These are phyloP conservation scores for Hemicentrotus pulcherrimus DNA, from an alignment of 35 echinoderm and acorn worm genomes.

Conservation along the genomic window DNA sequence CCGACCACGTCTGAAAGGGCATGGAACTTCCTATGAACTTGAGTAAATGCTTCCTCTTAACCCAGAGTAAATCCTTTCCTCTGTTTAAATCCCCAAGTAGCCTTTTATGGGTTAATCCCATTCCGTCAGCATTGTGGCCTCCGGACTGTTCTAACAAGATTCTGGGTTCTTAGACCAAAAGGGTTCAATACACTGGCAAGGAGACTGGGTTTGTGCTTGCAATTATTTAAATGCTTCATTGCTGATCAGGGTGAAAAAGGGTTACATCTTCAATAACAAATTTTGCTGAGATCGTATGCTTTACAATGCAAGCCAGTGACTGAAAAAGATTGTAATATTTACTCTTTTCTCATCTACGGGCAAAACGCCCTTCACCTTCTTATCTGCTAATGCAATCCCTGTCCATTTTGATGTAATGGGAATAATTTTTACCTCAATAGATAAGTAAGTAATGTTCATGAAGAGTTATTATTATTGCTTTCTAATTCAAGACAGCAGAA, in stretches of 20 bases:
- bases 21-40: neutral
- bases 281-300: no score
- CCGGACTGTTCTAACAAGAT: neutral
- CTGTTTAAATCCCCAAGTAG: neutral
- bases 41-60: neutral
- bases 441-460: no score
- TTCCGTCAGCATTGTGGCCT: neutral
- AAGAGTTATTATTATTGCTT: no score
- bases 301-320: no score
- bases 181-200: neutral
- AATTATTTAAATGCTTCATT: neutral
- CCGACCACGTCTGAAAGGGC: neutral
- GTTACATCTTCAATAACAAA: no score
- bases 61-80: neutral
- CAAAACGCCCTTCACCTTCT: no score
- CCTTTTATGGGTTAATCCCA: constrained; percentile 1
- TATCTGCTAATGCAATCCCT: no score
- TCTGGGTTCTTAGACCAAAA: neutral
- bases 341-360: no score
- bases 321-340: no score
- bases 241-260: no score
- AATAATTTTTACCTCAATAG: no score
- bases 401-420: no score
- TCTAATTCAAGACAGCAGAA: neutral
- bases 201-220: neutral